These are phyloP conservation scores for Mus spicilegus DNA, from an alignment of 2,113 vertebrate genomes.

Conservation along the genomic window DNA sequence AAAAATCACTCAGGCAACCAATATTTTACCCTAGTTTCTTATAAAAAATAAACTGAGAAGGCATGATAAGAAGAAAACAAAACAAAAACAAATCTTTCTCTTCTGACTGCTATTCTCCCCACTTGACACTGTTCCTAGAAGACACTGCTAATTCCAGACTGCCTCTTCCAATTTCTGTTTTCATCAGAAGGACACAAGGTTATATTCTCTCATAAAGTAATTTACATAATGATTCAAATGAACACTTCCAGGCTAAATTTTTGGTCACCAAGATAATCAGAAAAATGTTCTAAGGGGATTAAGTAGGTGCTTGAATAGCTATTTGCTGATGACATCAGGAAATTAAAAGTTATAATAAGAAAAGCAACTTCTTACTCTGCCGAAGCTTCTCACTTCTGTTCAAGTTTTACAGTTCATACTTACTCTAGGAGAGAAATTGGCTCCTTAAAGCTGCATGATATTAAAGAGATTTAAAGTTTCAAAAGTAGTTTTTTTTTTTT, in stretches of 20 bases:
- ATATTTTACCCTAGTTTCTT: neutral
- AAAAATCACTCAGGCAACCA: neutral
- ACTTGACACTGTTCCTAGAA: neutral
- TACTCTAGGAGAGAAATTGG: slow-evolving; percentile 10
- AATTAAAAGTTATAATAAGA: slow-evolving; percentile 76
- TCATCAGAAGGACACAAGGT: slow-evolving; percentile 66
- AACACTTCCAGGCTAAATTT: slow-evolving; percentile 73
- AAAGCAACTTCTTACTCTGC: slow-evolving; percentile 30
- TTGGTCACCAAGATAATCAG: slow-evolving; percentile 70
- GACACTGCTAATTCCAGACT: slow-evolving; percentile 65
- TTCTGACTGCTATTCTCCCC: neutral
- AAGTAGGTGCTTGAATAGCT: slow-evolving; percentile 59
- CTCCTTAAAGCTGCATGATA: neutral
- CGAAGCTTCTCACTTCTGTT: neutral
- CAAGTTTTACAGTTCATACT: slow-evolving; percentile 40
- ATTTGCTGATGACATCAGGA: slow-evolving; percentile 70
- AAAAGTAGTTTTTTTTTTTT: slow-evolving; percentile 45
- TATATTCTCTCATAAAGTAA: slow-evolving; percentile 70
- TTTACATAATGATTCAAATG: slow-evolving; percentile 77
- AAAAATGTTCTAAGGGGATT: slow-evolving; percentile 70
- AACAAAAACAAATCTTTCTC: neutral
- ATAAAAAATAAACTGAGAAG: neutral
- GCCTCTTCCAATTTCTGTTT: slow-evolving; percentile 66
- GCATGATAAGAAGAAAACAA: slow-evolving; percentile 9
- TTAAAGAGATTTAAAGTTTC: slow-evolving; percentile 42